These are phyloP conservation scores for Grammomys surdaster DNA, from an alignment of 2,113 vertebrate species.

Conservation along the genomic window DNA sequence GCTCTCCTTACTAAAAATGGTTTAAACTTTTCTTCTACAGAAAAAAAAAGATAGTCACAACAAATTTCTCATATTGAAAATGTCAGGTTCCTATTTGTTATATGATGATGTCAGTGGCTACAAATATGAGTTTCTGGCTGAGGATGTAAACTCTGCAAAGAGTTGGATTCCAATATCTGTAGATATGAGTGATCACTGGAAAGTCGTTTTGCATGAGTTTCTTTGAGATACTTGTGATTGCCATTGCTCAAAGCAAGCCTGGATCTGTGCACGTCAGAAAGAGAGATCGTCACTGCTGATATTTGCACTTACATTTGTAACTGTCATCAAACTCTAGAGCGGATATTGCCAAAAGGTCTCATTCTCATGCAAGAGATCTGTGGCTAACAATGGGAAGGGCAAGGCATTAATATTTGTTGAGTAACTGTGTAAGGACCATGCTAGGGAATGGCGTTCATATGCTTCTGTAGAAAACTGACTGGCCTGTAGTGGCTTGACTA, in stretches of 20 bases:
- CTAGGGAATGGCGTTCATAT: background rate
- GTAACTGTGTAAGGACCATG: background rate
- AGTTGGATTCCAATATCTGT: slow-evolving; percentile 73
- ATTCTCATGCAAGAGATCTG: slow-evolving; percentile 52
- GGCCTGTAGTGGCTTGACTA: background rate
- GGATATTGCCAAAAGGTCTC: slow-evolving; percentile 66
- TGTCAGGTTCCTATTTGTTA: slow-evolving; percentile 73
- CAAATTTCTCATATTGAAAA: slow-evolving; percentile 77
- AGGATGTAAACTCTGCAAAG: slow-evolving; percentile 60
- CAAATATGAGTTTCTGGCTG: slow-evolving; percentile 64
- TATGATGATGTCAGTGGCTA: slow-evolving; percentile 71
- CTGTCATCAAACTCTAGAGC: slow-evolving; percentile 60
- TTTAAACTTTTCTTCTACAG: slow-evolving; percentile 48
- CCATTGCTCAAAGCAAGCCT: slow-evolving; percentile 49
- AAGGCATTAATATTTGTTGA: background rate
- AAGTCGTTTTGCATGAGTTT: slow-evolving; percentile 38
- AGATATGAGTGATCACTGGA: slow-evolving; percentile 62
- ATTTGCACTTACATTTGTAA: slow-evolving; percentile 56
- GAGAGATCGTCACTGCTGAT: slow-evolving; percentile 67
- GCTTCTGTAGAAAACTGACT: background rate
- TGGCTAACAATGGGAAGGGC: background rate
- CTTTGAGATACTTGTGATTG: slow-evolving; percentile 55
- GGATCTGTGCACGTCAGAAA: slow-evolving; percentile 33
- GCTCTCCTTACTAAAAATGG: slow-evolving; percentile 48
- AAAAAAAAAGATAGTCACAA: slow-evolving; percentile 50